Conservation (phyloP, 92 coral and sea anemone species). For the Porites cylindrica region DNA sequence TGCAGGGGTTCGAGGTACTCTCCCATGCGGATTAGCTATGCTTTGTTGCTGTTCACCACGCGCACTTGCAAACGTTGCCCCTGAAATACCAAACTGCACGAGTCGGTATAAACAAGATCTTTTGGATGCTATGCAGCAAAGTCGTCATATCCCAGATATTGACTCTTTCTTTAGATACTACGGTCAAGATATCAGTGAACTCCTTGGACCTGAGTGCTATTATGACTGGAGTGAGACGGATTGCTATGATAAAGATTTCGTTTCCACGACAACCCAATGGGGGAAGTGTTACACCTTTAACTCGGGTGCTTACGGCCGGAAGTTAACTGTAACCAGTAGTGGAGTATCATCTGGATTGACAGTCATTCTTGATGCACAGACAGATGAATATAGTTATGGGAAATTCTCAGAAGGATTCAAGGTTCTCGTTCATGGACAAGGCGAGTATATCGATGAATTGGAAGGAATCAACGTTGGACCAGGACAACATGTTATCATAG, state of each 20-base stretch:
- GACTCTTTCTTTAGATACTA: constrained; percentile 28
- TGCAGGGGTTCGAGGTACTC: constrained; percentile 27
- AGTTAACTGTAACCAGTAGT: not conserved
- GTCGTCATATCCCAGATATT: constrained; percentile 4
- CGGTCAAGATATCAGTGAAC: constrained; percentile 20
- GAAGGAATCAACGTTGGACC: constrained; percentile 59
- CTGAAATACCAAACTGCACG: constrained; percentile 39
- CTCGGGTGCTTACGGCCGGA: constrained; percentile 20
- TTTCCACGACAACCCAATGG: constrained; percentile 18
- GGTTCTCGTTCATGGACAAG: constrained; percentile 53
- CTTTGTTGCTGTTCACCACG: constrained; percentile 41
- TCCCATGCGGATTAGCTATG: constrained; percentile 52
- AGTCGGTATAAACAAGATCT: constrained; percentile 19
- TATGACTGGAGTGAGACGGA: constrained; percentile 1
- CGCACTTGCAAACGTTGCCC: not conserved
- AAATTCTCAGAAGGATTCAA: constrained; percentile 50
- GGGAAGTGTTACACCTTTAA: constrained; percentile 69
- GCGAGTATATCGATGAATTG: constrained; percentile 39
- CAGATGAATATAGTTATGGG: constrained; percentile 30
- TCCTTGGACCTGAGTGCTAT: not conserved
- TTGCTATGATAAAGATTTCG: constrained; percentile 24
- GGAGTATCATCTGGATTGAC: constrained; percentile 37
- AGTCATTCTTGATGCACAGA: constrained; percentile 35
- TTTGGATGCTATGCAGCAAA: not conserved
- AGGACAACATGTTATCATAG: constrained; percentile 45